A percentile compares a stretch with the other conserved stretches of the same genome.
Conservation (phyloP, 2,888 invertebrate genomes). For the Biston stratarius region DNA sequence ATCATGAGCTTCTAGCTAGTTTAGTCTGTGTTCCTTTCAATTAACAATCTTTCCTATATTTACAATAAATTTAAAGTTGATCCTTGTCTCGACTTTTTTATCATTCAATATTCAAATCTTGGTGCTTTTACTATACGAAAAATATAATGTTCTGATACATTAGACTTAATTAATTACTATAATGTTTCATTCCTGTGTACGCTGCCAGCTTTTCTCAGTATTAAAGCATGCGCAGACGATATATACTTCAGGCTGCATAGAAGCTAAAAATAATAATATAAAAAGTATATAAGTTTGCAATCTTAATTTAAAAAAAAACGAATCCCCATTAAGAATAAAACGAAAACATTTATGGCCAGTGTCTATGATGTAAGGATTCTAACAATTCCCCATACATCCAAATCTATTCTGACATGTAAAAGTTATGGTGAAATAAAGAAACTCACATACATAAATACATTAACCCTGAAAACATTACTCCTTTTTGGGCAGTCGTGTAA, state of each 20-base stretch:
- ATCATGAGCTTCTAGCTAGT: neutral
- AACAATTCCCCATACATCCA: too few relatives aligned
- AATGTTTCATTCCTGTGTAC: slow-evolving; percentile 29
- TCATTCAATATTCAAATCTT: slow-evolving; percentile 4
- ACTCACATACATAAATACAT: too few relatives aligned
- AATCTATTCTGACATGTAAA: too few relatives aligned
- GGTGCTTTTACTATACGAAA: slow-evolving; percentile 23
- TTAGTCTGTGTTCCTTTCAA: neutral
- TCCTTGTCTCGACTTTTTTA: neutral
- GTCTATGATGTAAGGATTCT: too few relatives aligned
- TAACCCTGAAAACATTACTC: too few relatives aligned
- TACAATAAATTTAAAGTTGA: neutral
- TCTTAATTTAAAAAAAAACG: too few relatives aligned
- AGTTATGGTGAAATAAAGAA: too few relatives aligned
- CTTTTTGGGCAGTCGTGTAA: too few relatives aligned
- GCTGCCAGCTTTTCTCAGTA: slow-evolving; percentile 42
- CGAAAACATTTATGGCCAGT: too few relatives aligned
- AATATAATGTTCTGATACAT: slow-evolving; percentile 7
- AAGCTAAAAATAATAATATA: neutral
- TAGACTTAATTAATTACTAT: neutral
- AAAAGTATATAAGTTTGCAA: too few relatives aligned
- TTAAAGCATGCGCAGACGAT: slow-evolving; percentile 25
- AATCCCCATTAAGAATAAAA: too few relatives aligned
- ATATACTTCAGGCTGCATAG: neutral
- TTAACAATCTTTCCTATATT: neutral